Percentiles rank a stretch among this genome's conserved stretches.
These are phyloP conservation scores for Macrostomum cliftonense DNA, from an alignment of 2,888 invertebrate species.

Conservation along the genomic window DNA sequence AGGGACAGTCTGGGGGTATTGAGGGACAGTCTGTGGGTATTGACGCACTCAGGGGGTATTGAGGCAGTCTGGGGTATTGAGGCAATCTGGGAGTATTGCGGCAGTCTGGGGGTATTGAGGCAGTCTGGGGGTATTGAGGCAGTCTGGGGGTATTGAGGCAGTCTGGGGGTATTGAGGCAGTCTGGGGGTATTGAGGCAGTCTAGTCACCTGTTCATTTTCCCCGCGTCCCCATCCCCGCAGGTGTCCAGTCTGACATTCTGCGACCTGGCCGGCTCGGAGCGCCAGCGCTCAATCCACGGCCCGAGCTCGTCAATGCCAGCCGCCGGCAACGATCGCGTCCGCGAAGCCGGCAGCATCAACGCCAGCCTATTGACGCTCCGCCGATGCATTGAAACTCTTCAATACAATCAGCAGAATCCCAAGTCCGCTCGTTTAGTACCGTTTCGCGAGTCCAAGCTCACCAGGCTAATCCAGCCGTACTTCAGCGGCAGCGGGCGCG, in stretches of 20 bases:
- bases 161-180: too few relatives aligned
- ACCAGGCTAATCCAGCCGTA: conserved; percentile 61
- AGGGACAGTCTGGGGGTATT: too few relatives aligned
- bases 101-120: too few relatives aligned
- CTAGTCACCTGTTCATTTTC: too few relatives aligned
- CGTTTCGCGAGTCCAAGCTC: conserved; percentile 65
- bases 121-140: too few relatives aligned
- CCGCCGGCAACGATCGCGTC: conserved; percentile 36
- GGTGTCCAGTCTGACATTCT: conserved; percentile 51
- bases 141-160: too few relatives aligned
- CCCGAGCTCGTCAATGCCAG: conserved; percentile 50
- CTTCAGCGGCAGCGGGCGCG: conserved; percentile 51
- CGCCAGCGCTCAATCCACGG: conserved; percentile 46
- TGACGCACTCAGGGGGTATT: too few relatives aligned
- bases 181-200: too few relatives aligned
- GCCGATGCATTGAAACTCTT: conserved; percentile 42
- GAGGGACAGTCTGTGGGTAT: too few relatives aligned
- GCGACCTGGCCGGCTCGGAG: conserved; percentile 78
- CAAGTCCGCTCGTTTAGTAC: conserved; percentile 38
- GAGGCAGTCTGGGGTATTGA: too few relatives aligned
- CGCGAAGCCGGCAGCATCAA: conserved; percentile 69
- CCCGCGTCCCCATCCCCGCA: too few relatives aligned
- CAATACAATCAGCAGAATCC: conserved; percentile 26
- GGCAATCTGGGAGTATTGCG: too few relatives aligned
- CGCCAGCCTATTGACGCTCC: conserved; percentile 64